Evolutionary conservation across 2,797 vertebrate species (phyloP), one percentile per base, ranked within the genome.

Genomic region (Harpagifer antarcticus): DNA sequence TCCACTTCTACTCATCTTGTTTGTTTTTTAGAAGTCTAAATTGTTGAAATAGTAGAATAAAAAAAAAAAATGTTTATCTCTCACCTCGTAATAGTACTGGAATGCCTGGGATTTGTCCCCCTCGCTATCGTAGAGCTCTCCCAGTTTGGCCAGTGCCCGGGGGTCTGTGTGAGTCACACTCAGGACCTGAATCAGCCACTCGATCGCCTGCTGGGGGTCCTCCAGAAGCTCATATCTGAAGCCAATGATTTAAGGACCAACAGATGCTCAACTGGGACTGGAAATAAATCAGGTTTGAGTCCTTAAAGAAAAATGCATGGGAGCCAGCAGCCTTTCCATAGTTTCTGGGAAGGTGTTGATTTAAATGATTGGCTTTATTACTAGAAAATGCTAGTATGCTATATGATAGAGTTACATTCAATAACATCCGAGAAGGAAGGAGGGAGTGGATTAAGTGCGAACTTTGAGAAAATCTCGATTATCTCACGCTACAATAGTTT

Each of bases 81-180:
- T 3, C 79, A 97, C 98, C 96, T 99, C 98, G 27, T 88, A 97
- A 90, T 98, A 99, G 91, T 98, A 97, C 71, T 99, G 98, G 86
- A 98, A 97, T 9, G 98, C 98, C 79, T 98, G 98, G 1, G 98
- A 97, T 79, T 99, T 99, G 90, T 99, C 98, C 5, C 97, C 98
- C 83, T 98, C 97, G 0, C 72, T 79, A 59, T 98, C 96, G 19
- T 98, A 95, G 15, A 99, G 87, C 79, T 97, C 96, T 68, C 97
- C 98, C 43, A 99, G 93, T 87, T 98, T 98, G 79, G 97, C 95
- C 81, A 99, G 93, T 5, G 89, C 94, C 49, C 93, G 92, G 14
- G 97, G 95, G 86, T 99, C 98, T 0, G 97, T 98, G 75, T 98
- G 98, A 50, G 96, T 96, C 19, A 98, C 94, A 23, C 96, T 97